phyloP scores from a whole-genome alignment of 2,113 vertebrate genomes.

The Neogobius melanostomus region DNA sequence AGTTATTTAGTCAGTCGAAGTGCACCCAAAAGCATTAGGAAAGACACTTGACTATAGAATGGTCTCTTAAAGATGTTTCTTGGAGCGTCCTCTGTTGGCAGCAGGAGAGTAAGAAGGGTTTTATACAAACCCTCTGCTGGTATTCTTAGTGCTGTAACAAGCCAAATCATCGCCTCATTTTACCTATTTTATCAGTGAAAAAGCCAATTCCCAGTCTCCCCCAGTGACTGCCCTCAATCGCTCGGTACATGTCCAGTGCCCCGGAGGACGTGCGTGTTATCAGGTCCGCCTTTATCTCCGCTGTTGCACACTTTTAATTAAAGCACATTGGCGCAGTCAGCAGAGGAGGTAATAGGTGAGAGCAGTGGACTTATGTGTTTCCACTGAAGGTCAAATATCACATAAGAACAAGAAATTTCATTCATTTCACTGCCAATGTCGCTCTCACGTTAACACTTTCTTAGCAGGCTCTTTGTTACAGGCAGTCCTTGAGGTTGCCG shows the following conservation, averaged over 20 bases:
- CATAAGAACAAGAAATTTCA: not conserved
- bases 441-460: not conserved
- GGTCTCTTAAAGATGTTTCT: no score
- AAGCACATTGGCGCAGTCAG: not conserved
- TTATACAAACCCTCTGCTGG: no score
- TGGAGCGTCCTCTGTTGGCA: no score
- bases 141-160: not conserved
- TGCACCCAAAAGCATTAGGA: no score
- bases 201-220: not conserved
- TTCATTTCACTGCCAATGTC: conserved; percentile 6
- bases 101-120: no score
- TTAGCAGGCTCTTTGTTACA: conserved; percentile 22
- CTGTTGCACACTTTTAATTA: conserved; percentile 2
- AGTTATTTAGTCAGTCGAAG: not conserved
- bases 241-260: not conserved
- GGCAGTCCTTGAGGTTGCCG: conserved; percentile 37
- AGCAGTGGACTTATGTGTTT: not conserved
- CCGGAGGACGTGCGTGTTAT: not conserved
- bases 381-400: conserved; percentile 19
- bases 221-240: not conserved
- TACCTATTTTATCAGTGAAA: not conserved
- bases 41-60: no score
- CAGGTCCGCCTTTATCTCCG: not conserved
- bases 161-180: not conserved
- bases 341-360: not conserved